A percentile compares a stretch with the other conserved stretches of the same genome.
Evolutionary conservation across 1,140 invertebrate species (phyloP).

Genomic region (Mylabris phalerata): DNA sequence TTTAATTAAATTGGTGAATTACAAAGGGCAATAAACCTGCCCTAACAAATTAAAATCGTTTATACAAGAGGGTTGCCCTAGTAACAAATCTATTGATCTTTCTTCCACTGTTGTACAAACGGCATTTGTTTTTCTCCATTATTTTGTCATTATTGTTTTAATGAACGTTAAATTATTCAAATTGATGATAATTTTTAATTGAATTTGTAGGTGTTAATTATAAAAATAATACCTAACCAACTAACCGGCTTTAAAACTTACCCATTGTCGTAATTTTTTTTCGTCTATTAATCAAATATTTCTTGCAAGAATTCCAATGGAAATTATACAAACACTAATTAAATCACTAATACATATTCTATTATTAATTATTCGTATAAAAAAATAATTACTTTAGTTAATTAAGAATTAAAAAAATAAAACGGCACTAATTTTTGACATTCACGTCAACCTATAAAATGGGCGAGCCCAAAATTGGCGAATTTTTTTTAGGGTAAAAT

Average conservation of each 20-base stretch:
- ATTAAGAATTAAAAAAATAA: neutral
- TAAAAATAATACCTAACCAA: slow-evolving; percentile 8
- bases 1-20: slow-evolving; percentile 9
- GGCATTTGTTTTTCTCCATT: neutral
- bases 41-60: neutral
- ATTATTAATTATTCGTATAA: slow-evolving; percentile 5
- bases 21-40: neutral
- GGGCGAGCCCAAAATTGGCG: slow-evolving; percentile 11
- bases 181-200: neutral
- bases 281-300: neutral
- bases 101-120: neutral
- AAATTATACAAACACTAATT: too few species aligned
- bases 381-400: slow-evolving; percentile 5
- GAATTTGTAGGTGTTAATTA: slow-evolving; percentile 6
- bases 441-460: slow-evolving; percentile 15
- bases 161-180: too few species aligned
- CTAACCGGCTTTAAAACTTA: slow-evolving; percentile 5
- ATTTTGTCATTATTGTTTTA: neutral
- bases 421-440: neutral
- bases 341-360: neutral
- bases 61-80: slow-evolving; percentile 8
- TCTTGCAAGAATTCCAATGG: too few species aligned
- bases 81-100: slow-evolving; percentile 14
- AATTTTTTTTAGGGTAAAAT: neutral
- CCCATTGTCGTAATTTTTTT: slow-evolving; percentile 7